Conservation (phyloP, 2,888 invertebrate species). For the Tenthredo scrophulariae region DNA sequence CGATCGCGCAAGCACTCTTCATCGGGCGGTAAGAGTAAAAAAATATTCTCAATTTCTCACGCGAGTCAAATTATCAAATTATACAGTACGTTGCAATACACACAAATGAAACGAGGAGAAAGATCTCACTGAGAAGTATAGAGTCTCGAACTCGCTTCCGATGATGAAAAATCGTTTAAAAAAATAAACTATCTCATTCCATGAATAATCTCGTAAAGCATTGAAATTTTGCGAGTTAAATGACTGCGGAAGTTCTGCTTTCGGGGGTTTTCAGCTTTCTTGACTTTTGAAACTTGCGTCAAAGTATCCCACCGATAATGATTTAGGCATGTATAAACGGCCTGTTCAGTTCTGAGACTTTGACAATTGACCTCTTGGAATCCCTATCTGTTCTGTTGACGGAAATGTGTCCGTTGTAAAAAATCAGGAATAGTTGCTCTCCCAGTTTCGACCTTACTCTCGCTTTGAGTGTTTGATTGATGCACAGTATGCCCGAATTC, state of each 20-base stretch:
- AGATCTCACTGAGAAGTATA: background rate
- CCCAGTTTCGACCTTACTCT: background rate
- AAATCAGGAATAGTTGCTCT: background rate
- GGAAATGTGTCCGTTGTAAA: background rate
- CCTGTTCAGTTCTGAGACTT: background rate
- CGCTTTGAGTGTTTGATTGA: background rate
- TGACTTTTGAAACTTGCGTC: background rate
- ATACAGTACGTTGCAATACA: background rate
- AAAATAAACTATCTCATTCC: no score
- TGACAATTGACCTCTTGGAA: constrained; percentile 3
- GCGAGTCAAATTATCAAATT: constrained; percentile 25
- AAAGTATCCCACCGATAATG: constrained; percentile 16
- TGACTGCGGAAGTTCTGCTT: background rate
- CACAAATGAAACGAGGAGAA: background rate
- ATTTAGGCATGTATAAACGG: background rate
- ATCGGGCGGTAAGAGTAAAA: background rate
- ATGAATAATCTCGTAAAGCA: background rate
- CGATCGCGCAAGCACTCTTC: background rate
- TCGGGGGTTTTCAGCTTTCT: background rate
- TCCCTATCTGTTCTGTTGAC: background rate
- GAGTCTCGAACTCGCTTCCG: background rate
- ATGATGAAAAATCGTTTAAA: background rate
- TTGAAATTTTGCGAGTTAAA: background rate
- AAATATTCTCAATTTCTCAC: constrained; percentile 38
- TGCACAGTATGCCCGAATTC: background rate